phyloP scores from a whole-genome alignment of 2,888 invertebrate genomes.

The Phyto melanocephala region DNA sequence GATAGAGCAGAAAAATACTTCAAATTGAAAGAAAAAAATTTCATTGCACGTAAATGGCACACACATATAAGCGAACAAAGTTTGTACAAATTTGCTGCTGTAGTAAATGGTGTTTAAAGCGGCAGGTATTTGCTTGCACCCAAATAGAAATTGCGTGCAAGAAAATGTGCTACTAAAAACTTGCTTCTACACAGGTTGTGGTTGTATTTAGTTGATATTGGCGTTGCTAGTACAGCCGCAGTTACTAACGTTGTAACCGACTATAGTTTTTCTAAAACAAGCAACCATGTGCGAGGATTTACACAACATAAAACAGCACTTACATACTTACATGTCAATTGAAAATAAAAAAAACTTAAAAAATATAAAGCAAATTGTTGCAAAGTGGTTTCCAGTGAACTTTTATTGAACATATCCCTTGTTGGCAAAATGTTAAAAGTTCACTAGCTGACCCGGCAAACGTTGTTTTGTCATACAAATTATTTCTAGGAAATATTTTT shows the following conservation, averaged over 20 bases:
- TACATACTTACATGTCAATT: conserved; percentile 24
- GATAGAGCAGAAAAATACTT: conserved; percentile 50
- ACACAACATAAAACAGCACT: neutral
- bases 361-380: neutral
- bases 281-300: conserved; percentile 28
- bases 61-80: conserved; percentile 2
- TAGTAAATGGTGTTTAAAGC: conserved; percentile 33
- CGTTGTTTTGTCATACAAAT: too few relatives aligned
- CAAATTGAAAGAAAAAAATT: conserved; percentile 23
- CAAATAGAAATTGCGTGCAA: conserved; percentile 57
- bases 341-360: neutral
- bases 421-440: too few relatives aligned
- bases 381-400: conserved; percentile 31
- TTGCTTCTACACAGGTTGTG: conserved; percentile 35
- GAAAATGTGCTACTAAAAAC: conserved; percentile 52
- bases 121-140: conserved; percentile 72
- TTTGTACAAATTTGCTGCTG: conserved; percentile 33
- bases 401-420: too few relatives aligned
- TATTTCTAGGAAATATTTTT: too few relatives aligned
- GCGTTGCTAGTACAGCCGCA: conserved; percentile 2
- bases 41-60: conserved; percentile 9
- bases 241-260: neutral
- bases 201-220: conserved; percentile 2
- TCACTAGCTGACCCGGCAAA: too few relatives aligned
- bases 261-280: conserved; percentile 11